A percentile compares a stretch with the other conserved stretches of the same genome.
Evolutionary conservation across 35 echinoderm and acorn worm genomes (phyloP).

Genomic region (Ptychodera flava): DNA sequence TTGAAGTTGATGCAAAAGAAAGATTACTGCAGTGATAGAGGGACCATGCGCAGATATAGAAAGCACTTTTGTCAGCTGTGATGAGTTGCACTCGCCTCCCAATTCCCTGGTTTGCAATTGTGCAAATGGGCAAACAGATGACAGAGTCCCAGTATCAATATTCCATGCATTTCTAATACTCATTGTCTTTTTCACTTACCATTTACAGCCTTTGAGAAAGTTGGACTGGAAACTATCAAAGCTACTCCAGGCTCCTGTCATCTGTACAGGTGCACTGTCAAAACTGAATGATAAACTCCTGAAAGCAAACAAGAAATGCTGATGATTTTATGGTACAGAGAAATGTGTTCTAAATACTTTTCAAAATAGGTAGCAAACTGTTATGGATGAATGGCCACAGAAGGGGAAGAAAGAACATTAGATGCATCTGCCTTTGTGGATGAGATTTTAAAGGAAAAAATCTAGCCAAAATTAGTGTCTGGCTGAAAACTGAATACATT

Average conservation of each 20-base stretch:
- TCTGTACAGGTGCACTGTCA: background rate
- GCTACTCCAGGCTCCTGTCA: conserved; percentile 17
- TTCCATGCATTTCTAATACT: background rate
- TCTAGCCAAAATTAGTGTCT: too few relatives aligned
- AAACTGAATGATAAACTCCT: too few relatives aligned
- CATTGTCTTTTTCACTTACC: conserved; percentile 23
- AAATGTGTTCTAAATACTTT: too few relatives aligned
- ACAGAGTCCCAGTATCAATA: background rate
- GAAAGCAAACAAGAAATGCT: too few relatives aligned
- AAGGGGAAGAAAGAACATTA: too few relatives aligned
- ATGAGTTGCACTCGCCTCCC: background rate
- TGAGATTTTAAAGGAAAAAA: too few relatives aligned
- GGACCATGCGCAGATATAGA: background rate
- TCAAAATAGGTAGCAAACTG: too few relatives aligned
- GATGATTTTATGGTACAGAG: too few relatives aligned
- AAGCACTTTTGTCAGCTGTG: background rate
- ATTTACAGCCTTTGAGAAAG: conserved; percentile 57
- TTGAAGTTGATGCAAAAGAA: background rate
- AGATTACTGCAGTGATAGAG: background rate
- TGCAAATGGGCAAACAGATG: background rate
- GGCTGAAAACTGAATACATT: too few relatives aligned
- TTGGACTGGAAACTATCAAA: conserved; percentile 19
- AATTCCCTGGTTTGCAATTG: background rate
- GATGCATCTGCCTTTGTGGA: too few relatives aligned
- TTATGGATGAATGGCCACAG: too few relatives aligned